phyloP scores from a whole-genome alignment of 2,797 vertebrate species.

The Myripristis murdjan region DNA sequence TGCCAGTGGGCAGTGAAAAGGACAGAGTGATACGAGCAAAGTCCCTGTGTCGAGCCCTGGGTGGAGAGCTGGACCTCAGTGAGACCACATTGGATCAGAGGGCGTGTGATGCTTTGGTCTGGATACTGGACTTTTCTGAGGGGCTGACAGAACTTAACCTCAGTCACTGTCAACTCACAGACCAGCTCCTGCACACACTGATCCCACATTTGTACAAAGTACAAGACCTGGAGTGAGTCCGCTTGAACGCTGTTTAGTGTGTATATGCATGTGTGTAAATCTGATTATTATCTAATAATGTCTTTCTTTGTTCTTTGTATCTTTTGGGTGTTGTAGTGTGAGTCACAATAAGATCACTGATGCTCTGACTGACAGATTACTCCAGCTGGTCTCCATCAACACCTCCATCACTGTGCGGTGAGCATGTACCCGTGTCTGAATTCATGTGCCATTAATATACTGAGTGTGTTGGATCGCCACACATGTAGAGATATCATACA shows the following conservation, averaged over 20 bases:
- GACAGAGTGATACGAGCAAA: constrained; percentile 19
- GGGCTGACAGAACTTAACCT: constrained; percentile 73
- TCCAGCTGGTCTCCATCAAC: constrained; percentile 44
- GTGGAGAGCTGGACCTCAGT: constrained; percentile 73
- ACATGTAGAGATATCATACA: no score
- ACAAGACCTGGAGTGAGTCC: constrained; percentile 70
- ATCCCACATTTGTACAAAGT: constrained; percentile 71
- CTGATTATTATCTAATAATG: no score
- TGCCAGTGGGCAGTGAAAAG: constrained; percentile 24
- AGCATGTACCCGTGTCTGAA: constrained; percentile 5
- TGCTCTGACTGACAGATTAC: constrained; percentile 27
- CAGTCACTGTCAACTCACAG: constrained; percentile 72
- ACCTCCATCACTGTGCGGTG: constrained; percentile 59
- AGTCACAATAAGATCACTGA: constrained; percentile 70
- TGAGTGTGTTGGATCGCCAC: not conserved
- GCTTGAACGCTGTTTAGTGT: not conserved
- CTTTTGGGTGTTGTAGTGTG: constrained; percentile 54
- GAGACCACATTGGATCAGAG: constrained; percentile 56
- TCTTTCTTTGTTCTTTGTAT: not conserved
- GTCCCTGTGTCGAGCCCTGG: constrained; percentile 59
- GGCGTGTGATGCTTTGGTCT: constrained; percentile 54
- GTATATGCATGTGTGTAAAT: not conserved
- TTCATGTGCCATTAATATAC: not conserved
- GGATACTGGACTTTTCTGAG: constrained; percentile 69
- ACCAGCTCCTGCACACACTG: constrained; percentile 58